These are phyloP conservation scores for Mesoligia furuncula DNA, from an alignment of 2,888 invertebrate genomes.

Conservation along the genomic window DNA sequence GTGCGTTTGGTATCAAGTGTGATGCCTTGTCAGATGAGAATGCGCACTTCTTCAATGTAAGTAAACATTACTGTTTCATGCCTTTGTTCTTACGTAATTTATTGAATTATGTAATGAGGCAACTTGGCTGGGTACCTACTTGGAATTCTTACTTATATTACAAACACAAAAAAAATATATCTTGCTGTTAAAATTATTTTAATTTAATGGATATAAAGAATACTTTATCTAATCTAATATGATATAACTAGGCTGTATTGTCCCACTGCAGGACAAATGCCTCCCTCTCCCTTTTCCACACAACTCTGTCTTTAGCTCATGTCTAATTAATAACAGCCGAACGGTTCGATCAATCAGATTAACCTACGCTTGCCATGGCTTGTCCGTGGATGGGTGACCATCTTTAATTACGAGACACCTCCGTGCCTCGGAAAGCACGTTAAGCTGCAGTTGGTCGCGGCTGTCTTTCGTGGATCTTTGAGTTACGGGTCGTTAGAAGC, in stretches of 20 bases:
- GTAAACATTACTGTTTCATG: slow-evolving; percentile 12
- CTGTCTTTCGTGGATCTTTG: not conserved
- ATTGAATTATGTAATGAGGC: not conserved
- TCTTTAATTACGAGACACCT: too few species aligned
- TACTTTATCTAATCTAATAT: not conserved
- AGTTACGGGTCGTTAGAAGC: not conserved
- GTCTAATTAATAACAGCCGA: not conserved
- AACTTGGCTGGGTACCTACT: not conserved
- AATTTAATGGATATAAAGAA: not conserved
- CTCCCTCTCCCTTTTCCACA: not conserved
- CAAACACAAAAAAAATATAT: not conserved
- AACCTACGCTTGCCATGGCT: not conserved
- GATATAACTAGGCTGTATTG: not conserved
- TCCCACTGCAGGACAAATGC: not conserved
- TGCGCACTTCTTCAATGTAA: slow-evolving; percentile 88
- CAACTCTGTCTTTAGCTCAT: not conserved
- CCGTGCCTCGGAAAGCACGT: too few species aligned
- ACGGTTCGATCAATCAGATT: not conserved
- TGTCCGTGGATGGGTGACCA: not conserved
- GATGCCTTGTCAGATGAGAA: slow-evolving; percentile 87
- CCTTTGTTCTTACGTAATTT: not conserved
- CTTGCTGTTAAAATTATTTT: not conserved
- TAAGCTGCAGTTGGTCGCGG: not conserved
- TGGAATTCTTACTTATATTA: not conserved
- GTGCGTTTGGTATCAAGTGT: slow-evolving; percentile 90